These are phyloP conservation scores for Xylocampa areola DNA, from an alignment of 2,888 invertebrate species.

Conservation along the genomic window DNA sequence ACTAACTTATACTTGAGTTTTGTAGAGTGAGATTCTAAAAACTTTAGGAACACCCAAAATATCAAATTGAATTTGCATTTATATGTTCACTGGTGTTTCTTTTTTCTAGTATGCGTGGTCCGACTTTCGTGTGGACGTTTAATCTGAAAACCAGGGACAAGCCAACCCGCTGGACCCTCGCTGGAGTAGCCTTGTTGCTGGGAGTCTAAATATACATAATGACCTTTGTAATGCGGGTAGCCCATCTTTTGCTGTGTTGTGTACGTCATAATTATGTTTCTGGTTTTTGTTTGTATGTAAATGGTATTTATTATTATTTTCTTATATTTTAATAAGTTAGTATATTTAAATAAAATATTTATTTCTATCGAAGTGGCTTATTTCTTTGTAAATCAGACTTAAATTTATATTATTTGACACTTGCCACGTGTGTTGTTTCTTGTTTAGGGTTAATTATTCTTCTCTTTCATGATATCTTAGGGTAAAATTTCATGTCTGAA, in stretches of 20 bases:
- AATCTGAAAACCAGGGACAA: constrained; percentile 97
- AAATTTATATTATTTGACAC: no score
- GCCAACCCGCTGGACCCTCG: constrained; percentile 97
- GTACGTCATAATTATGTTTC: constrained; percentile 18
- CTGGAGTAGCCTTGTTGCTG: constrained; percentile 97
- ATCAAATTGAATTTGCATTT: no score
- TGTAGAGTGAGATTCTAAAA: no score
- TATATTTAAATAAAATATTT: no score
- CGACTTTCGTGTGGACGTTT: constrained; percentile 98
- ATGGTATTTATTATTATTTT: constrained; percentile 5
- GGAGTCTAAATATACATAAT: constrained; percentile 91
- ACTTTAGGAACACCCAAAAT: no score
- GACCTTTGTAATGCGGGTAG: background rate
- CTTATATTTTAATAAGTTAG: constrained; percentile 25
- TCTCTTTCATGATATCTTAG: no score
- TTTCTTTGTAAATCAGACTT: no score
- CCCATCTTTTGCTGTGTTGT: constrained; percentile 17
- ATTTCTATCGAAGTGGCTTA: constrained; percentile 18
- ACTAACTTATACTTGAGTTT: no score
- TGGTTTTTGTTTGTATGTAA: constrained; percentile 19
- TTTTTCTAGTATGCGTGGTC: constrained; percentile 92
- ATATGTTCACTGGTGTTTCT: background rate
- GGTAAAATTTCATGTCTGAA: no score
- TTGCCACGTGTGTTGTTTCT: background rate
- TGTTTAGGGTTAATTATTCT: no score